phyloP scores from a whole-genome alignment of 1,140 invertebrate species.

The Scylla paramamosain region DNA sequence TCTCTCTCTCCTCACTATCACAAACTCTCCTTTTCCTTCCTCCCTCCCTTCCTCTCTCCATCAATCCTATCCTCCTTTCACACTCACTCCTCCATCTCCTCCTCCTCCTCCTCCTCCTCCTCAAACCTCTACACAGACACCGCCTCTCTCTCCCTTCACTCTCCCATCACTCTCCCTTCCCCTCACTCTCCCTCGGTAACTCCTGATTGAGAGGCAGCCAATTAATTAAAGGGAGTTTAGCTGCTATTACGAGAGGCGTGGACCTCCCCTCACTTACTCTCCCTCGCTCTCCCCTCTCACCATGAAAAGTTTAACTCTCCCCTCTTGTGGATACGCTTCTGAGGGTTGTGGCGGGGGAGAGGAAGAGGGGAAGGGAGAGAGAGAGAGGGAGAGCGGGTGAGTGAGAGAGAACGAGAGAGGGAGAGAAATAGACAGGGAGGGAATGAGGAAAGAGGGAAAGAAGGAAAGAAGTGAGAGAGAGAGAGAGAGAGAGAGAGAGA shows the following conservation, averaged over 20 bases:
- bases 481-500: background rate
- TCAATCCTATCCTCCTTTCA: background rate
- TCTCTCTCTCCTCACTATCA: no score
- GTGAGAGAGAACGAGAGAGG: background rate
- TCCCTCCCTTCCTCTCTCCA: background rate
- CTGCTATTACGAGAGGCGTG: slow-evolving; percentile 51
- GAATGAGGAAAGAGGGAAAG: background rate
- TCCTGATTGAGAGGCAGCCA: slow-evolving; percentile 66
- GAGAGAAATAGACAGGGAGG: background rate
- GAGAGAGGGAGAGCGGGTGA: background rate
- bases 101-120: background rate
- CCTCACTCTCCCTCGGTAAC: slow-evolving; percentile 38
- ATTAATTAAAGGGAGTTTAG: slow-evolving; percentile 67
- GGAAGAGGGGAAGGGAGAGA: background rate
- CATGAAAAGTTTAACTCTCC: slow-evolving; percentile 58
- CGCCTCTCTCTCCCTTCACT: background rate
- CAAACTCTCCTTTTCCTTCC: no score
- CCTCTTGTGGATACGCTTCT: slow-evolving; percentile 64
- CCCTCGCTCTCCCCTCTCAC: slow-evolving; percentile 30
- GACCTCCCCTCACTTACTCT: background rate
- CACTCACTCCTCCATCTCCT: background rate
- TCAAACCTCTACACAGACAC: background rate
- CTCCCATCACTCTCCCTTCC: background rate
- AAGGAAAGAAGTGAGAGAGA: background rate
- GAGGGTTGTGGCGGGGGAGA: slow-evolving; percentile 30